Base-by-base conservation (phyloP, 1,140 invertebrate species). In the Drosophila athabasca region DNA sequence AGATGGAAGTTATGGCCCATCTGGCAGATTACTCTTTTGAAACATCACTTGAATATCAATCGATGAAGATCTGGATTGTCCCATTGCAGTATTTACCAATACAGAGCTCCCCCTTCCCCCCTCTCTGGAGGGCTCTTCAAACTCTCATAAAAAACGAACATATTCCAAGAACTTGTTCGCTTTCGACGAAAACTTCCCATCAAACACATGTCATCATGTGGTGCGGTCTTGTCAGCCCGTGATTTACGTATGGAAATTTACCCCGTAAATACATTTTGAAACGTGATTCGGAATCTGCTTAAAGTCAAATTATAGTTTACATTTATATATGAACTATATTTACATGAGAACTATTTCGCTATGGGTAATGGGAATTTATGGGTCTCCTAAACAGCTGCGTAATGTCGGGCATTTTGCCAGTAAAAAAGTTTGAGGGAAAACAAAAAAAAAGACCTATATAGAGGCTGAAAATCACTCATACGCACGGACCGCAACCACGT, bases 341-440 rank as follows among this genome's bases (percentile, higher is more conserved):
- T 57, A 79, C 61, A 79, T 55, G 57, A 35, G 48, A 68, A 80
- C 24, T 62, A 43, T 43, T 53, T 53, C 8, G 31, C 53, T 35
- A 17, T 15, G 15, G 35, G 35, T 11, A 13, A 13, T 11, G 3
- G 35, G 60, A 69, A 73, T 84, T 68, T 79, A 69, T 79, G 58
- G 35, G 61, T 57, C 58, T 66, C 66, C 70, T 69, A 81, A 66
- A 83, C 83, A 89, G 84, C 83, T 88, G 83, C 84, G 84, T 88
- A 83, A 88, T 89, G 71, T 83, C 72, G 84, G 83, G 83, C 83
- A 88, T 57, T 46, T 49, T 77, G 83, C 84, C 83, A 75, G 71
- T 53, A 66, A 73, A 77, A 50, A 41, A 39, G 35, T 39, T 39
- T 39, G 1, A 39, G 35, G 31, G 9, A 29, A 35, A 55, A n/a